Evolutionary conservation across 1,140 invertebrate species (phyloP).

Genomic region (Drosophila burlai): DNA sequence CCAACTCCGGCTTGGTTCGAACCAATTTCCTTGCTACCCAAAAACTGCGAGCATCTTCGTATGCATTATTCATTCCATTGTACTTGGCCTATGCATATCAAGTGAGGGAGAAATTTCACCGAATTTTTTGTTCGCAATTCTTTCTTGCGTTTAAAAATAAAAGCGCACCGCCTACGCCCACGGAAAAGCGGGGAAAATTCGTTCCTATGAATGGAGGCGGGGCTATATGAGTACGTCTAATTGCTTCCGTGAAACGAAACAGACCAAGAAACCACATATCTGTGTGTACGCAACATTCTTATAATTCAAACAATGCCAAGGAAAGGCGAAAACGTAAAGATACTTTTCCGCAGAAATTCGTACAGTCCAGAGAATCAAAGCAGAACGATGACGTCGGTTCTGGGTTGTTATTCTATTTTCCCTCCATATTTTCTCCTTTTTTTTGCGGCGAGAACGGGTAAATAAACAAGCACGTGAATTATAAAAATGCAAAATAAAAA

Average conservation of each 20-base stretch:
- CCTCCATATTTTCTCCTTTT: neutral
- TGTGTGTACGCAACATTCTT: conserved; percentile 22
- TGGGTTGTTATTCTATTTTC: conserved; percentile 16
- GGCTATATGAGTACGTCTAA: conserved; percentile 49
- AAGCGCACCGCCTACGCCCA: conserved; percentile 15
- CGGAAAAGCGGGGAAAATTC: conserved; percentile 26
- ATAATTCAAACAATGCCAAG: conserved; percentile 47
- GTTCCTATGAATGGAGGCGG: conserved; percentile 48
- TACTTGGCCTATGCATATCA: conserved; percentile 53
- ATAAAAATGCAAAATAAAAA: conserved; percentile 61
- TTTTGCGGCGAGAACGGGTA: conserved; percentile 30
- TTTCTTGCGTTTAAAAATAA: conserved; percentile 41
- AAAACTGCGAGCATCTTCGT: conserved; percentile 5
- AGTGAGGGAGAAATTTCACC: conserved; percentile 29
- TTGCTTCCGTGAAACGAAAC: conserved; percentile 74
- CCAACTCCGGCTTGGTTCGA: conserved; percentile 20
- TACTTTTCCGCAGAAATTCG: conserved; percentile 25
- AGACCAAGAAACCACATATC: conserved; percentile 27
- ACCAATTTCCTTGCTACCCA: conserved; percentile 25
- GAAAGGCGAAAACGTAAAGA: conserved; percentile 23
- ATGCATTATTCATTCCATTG: conserved; percentile 53
- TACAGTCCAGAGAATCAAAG: conserved; percentile 10
- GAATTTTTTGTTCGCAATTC: conserved; percentile 20
- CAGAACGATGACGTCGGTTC: conserved; percentile 31
- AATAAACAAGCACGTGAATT: conserved; percentile 74